Evolutionary conservation across 2,797 vertebrate genomes (phyloP), one percentile per base, ranked within the genome.

Genomic region (Poecilia wingei): DNA sequence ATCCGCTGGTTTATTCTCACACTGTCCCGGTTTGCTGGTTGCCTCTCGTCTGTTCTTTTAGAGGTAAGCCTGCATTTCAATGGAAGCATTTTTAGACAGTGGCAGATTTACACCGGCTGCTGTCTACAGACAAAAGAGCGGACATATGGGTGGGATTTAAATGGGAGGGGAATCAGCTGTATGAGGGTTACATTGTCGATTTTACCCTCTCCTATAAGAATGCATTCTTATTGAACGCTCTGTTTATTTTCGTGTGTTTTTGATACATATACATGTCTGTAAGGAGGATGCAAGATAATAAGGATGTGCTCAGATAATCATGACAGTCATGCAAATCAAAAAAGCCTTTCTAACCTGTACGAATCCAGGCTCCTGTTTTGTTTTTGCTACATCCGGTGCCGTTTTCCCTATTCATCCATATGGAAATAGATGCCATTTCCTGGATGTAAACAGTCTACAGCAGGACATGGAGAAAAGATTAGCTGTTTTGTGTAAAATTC

Each of bases 141-240:
- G 91, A 93, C 91, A 90, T 94, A 90, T 94, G 94, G 94, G 92
- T 93, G 93, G 91, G 95, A 94, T 94, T 94, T 94, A 91, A 91
- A 94, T 92, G 89, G 93, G 93, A 93, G 92, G 90, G 86, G 92
- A 70, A 91, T 94, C 93, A 94, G 92, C 90, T 93, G 92, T 71
- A 72, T 53, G 80, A 80, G 89, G 84, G 84, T 46, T 79, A 69
- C 85, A 84, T 90, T 91, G 88, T 93, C 64, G 74, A 77, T 81
- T 80, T 82, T 28, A 70, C 0, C 59, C 69, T 13, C 55, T 70
- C 33, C 28, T 41, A 2, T 36, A 31, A 74, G 25, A 70, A 51
- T 73, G 64, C 49, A 33, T 82, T 77, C 1, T n/a, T 74, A 78
- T 72, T 8, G 8, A 12, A 68, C 1, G 33, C 61, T 72, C 41